These are phyloP conservation scores for Lota lota DNA, from an alignment of 2,113 vertebrate species.

Conservation along the genomic window DNA sequence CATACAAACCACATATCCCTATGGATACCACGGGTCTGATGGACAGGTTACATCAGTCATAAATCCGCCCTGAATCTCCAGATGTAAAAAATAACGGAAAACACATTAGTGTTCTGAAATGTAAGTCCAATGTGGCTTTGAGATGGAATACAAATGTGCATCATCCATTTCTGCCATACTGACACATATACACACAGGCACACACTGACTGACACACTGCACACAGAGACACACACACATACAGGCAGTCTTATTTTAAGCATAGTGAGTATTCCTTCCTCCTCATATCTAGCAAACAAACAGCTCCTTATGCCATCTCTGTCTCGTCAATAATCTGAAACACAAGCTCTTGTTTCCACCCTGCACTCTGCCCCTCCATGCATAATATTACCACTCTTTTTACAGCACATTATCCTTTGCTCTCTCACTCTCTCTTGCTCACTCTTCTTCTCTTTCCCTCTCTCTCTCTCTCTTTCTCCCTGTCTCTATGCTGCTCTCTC, in stretches of 20 bases:
- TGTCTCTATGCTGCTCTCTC: too few relatives aligned
- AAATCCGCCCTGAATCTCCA: too few relatives aligned
- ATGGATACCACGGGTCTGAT: too few relatives aligned
- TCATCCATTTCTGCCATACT: too few relatives aligned
- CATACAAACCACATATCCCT: too few relatives aligned
- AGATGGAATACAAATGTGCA: too few relatives aligned
- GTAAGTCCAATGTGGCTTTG: too few relatives aligned
- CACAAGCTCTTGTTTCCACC: conserved; percentile 55
- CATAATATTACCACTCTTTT: conserved; percentile 43
- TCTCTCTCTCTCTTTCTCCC: too few relatives aligned
- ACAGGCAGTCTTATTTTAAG: conserved; percentile 1
- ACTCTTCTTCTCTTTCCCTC: too few relatives aligned
- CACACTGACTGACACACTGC: conserved; percentile 1
- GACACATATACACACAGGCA: background rate
- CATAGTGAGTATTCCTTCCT: conserved; percentile 20
- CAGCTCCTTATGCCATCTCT: conserved; percentile 26
- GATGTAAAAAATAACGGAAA: too few relatives aligned
- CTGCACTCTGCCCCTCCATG: conserved; percentile 42
- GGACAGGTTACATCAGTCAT: too few relatives aligned
- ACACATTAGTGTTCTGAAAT: too few relatives aligned
- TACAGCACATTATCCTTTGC: conserved; percentile 28
- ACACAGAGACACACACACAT: conserved; percentile 9
- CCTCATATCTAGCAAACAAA: conserved; percentile 26
- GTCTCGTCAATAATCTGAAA: conserved; percentile 57
- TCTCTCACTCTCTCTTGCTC: background rate